These are phyloP conservation scores for Dolichallabes microphthalmus DNA, from an alignment of 2,113 vertebrate genomes.

Conservation along the genomic window DNA sequence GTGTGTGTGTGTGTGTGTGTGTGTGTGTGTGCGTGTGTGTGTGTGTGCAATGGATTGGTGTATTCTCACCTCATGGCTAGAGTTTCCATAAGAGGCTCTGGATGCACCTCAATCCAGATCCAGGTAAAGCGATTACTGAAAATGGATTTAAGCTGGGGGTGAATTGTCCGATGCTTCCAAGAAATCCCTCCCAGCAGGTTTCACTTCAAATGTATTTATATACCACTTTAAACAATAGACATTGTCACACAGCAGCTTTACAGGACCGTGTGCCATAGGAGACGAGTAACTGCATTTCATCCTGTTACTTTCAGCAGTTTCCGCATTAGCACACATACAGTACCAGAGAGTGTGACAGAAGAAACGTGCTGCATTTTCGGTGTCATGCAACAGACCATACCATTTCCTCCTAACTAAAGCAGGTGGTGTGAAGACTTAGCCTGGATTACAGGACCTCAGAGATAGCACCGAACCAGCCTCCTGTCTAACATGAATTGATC, in stretches of 20 bases:
- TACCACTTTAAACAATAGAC: neutral
- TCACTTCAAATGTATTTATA: conserved; percentile 1
- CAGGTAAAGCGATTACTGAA: neutral
- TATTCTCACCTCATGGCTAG: neutral
- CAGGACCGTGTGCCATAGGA: conserved; percentile 8
- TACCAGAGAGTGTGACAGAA: conserved; percentile 45
- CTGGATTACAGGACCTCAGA: conserved; percentile 75
- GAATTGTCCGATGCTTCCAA: neutral
- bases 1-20: neutral
- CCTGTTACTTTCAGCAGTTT: conserved; percentile 42
- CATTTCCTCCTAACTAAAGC: conserved; percentile 57
- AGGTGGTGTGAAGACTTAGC: conserved; percentile 70
- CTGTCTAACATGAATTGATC: conserved; percentile 77
- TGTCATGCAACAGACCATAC: conserved; percentile 51
- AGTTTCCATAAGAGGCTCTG: neutral
- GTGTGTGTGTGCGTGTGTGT: neutral
- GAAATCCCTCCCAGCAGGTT: neutral
- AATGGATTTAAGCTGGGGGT: neutral
- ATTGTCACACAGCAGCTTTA: neutral
- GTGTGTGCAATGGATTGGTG: neutral
- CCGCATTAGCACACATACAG: conserved; percentile 28
- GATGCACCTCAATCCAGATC: neutral
- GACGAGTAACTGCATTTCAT: conserved; percentile 40
- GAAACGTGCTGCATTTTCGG: conserved; percentile 53
- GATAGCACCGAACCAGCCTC: conserved; percentile 69